Conservation (phyloP, 2,888 invertebrate genomes). For the Calliopum simillimum region DNA sequence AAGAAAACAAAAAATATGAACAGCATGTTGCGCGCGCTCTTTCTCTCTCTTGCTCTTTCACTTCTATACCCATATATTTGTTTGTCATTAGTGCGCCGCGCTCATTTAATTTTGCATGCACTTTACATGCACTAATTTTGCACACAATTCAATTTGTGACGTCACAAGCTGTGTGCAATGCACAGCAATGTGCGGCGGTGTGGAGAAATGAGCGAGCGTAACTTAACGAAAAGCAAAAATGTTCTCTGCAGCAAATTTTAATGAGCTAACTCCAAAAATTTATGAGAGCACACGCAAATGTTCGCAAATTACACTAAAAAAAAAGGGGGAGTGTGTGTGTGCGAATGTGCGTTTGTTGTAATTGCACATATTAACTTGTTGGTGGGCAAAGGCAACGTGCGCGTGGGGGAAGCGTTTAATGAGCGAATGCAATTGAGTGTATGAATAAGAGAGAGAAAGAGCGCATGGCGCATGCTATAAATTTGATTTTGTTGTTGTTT, state of each 20-base stretch:
- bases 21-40: slow-evolving; percentile 14
- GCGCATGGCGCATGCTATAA: background rate
- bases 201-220: background rate
- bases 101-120: too few relatives aligned
- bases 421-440: slow-evolving; percentile 2
- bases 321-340: too few relatives aligned
- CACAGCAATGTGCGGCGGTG: background rate
- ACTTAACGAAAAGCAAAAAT: background rate
- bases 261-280: background rate
- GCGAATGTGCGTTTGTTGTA: background rate
- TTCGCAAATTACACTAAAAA: too few relatives aligned
- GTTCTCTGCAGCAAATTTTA: background rate
- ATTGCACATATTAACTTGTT: background rate
- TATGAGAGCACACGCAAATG: background rate
- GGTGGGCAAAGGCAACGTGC: too few relatives aligned
- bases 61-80: too few relatives aligned
- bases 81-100: too few relatives aligned
- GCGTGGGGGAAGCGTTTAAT: background rate
- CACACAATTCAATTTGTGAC: slow-evolving; percentile 19
- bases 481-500: slow-evolving; percentile 7
- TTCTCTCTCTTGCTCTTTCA: background rate
- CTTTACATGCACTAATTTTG: slow-evolving; percentile 2
- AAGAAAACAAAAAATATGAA: slow-evolving; percentile 11
- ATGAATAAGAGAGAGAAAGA: background rate
- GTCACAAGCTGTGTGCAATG: slow-evolving; percentile 16